phyloP scores from a whole-genome alignment of 1,140 invertebrate species.

The Phortica variegata region DNA sequence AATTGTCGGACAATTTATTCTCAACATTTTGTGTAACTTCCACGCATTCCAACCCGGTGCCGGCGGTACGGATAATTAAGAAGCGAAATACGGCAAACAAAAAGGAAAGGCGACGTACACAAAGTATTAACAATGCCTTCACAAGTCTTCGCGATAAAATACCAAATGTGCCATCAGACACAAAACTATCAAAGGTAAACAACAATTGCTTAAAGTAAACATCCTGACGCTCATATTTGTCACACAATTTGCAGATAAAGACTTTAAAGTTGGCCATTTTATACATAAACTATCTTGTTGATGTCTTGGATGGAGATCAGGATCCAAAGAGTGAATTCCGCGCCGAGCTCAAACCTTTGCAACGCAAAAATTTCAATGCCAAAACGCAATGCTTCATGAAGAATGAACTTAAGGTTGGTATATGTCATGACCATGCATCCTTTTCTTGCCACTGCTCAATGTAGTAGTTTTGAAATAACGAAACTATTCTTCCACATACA shows the following conservation, averaged over 20 bases:
- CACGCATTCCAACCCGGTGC: constrained; percentile 23
- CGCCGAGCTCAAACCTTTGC: constrained; percentile 67
- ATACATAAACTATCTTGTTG: constrained; percentile 88
- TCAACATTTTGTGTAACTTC: constrained; percentile 12
- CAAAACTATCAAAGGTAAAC: constrained; percentile 82
- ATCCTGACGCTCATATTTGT: neutral
- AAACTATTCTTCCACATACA: too few relatives aligned
- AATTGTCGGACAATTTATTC: constrained; percentile 20
- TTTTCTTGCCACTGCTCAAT: too few relatives aligned
- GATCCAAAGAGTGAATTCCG: constrained; percentile 73
- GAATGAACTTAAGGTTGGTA: constrained; percentile 26
- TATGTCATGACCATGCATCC: too few relatives aligned
- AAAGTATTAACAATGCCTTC: constrained; percentile 94
- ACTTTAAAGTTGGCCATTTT: constrained; percentile 86
- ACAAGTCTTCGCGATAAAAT: constrained; percentile 89
- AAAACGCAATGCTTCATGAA: constrained; percentile 28
- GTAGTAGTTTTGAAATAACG: too few relatives aligned
- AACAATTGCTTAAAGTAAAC: neutral
- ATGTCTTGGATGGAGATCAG: constrained; percentile 73
- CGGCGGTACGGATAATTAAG: constrained; percentile 68
- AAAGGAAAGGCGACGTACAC: constrained; percentile 87
- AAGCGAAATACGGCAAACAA: constrained; percentile 84
- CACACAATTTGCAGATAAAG: constrained; percentile 78
- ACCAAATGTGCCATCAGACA: constrained; percentile 93
- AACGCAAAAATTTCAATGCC: constrained; percentile 44